These are phyloP conservation scores for Distichodus sexfasciatus DNA, from an alignment of 2,797 vertebrate genomes.

Conservation along the genomic window DNA sequence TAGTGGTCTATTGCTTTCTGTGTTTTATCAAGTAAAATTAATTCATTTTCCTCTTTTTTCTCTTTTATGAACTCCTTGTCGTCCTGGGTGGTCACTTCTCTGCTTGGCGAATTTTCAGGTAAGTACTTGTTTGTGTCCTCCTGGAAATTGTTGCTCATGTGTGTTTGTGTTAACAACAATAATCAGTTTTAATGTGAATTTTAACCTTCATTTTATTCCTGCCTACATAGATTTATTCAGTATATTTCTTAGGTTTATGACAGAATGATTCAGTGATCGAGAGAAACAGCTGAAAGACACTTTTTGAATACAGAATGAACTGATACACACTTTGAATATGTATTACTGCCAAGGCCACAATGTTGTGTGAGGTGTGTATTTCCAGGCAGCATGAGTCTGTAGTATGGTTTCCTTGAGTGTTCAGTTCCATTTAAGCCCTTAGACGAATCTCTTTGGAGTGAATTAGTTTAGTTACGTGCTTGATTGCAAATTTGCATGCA, in stretches of 20 bases:
- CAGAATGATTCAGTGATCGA: neutral
- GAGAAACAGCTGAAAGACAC: neutral
- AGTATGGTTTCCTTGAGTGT: neutral
- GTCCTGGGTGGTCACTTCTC: neutral
- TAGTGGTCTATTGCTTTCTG: too few relatives aligned
- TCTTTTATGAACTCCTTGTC: neutral
- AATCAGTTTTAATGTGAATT: too few relatives aligned
- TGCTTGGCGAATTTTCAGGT: neutral
- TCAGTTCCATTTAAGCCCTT: neutral
- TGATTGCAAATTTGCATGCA: slow-evolving; percentile 45
- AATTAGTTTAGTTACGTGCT: slow-evolving; percentile 38
- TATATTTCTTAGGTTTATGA: neutral
- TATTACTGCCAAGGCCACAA: slow-evolving; percentile 6
- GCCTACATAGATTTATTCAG: too few relatives aligned
- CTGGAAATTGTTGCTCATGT: neutral
- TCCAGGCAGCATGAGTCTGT: neutral
- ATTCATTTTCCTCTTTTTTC: neutral
- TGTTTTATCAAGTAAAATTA: too few relatives aligned
- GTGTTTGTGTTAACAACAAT: too few relatives aligned
- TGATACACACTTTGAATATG: neutral
- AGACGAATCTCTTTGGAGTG: slow-evolving; percentile 30
- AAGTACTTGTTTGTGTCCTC: neutral
- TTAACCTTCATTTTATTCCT: too few relatives aligned
- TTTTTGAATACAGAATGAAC: slow-evolving; percentile 10
- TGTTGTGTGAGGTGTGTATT: neutral